Base-by-base conservation (phyloP, 2,797 vertebrate species). In the Fratercula arctica region DNA sequence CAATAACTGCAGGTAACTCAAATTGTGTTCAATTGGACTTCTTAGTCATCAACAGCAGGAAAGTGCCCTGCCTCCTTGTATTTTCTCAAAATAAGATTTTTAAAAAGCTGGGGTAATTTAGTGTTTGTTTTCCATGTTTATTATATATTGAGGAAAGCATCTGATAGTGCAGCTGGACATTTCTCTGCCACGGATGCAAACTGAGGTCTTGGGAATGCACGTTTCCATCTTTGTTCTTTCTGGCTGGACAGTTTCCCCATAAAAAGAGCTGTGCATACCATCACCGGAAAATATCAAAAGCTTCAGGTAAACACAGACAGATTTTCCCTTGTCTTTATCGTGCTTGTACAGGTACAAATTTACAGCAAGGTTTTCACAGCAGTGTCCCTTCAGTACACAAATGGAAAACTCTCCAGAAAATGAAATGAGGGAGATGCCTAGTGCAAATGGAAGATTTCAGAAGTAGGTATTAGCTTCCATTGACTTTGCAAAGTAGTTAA, bases 341-440 rank as follows among this genome's bases (percentile, higher is more conserved):
- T 69, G 57, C 50, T 81, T 84, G 26, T 54, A 39, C 57, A 81
- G 72, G 33, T 87, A 88, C 35, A 63, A 92, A 93, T 92, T 83
- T 87, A 46, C 29, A 83, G 31, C 28, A 70, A 92, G 46, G 43
- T 79, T 86, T 91, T 95, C 84, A 85, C 75, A 93, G 74, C 78
- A 53, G 43, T 76, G 12, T 89, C 51, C 37, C 56, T 92, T 79
- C 54, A 69, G 35, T 35, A 87, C 25, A 76, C 24, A 93, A 91
- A 91, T 20, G 19, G 24, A 91, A 95, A 90, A 91, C 35, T 56
- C 69, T 91, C 4, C 24, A 72, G 54, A 85, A 95, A 94, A 75
- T 76, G 7, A 81, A 93, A 75, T 66, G 33, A 78, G 16, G 39
- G 45, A 68, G 13, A 72, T 57, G 15, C 11, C 11, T 54, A 26